phyloP scores from a whole-genome alignment of 2,888 invertebrate genomes.

The Parnassius apollo region DNA sequence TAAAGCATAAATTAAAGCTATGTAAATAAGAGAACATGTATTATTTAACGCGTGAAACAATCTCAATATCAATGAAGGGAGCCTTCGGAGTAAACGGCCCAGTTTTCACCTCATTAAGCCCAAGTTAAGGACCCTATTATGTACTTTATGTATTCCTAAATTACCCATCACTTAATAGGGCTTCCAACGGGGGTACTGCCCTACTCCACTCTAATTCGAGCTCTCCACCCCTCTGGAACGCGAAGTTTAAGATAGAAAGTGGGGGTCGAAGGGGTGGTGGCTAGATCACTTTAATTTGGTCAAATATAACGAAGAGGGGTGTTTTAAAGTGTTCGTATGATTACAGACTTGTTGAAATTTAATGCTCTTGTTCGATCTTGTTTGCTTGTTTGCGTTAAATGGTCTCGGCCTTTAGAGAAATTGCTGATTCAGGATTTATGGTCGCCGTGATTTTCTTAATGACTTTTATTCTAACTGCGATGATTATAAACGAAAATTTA shows the following conservation, averaged over 20 bases:
- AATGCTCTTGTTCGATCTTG: slow-evolving; percentile 53
- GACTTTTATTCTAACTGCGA: slow-evolving; percentile 8
- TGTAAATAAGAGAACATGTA: slow-evolving; percentile 10
- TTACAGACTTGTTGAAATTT: slow-evolving; percentile 76
- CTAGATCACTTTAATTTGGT: slow-evolving; percentile 50
- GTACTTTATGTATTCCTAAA: slow-evolving; percentile 81
- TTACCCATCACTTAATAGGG: slow-evolving; percentile 80
- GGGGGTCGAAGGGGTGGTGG: slow-evolving; percentile 27
- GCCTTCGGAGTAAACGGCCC: slow-evolving; percentile 57
- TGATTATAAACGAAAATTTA: too few relatives aligned
- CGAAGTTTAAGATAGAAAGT: slow-evolving; percentile 24
- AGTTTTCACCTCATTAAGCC: slow-evolving; percentile 78
- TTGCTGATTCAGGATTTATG: slow-evolving; percentile 18
- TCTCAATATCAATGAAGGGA: slow-evolving; percentile 51
- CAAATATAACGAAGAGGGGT: slow-evolving; percentile 56
- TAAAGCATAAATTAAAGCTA: too few relatives aligned
- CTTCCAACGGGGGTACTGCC: slow-evolving; percentile 62
- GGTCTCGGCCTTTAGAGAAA: slow-evolving; percentile 20
- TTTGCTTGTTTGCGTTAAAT: slow-evolving; percentile 19
- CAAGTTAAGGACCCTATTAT: slow-evolving; percentile 78
- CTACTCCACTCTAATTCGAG: slow-evolving; percentile 50
- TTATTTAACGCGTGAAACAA: slow-evolving; percentile 41
- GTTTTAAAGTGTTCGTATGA: slow-evolving; percentile 75
- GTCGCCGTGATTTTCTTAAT: slow-evolving; percentile 9
- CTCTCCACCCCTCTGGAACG: slow-evolving; percentile 34